phyloP scores from a whole-genome alignment of 2,797 vertebrate species.

The Xiphophorus birchmanni region DNA sequence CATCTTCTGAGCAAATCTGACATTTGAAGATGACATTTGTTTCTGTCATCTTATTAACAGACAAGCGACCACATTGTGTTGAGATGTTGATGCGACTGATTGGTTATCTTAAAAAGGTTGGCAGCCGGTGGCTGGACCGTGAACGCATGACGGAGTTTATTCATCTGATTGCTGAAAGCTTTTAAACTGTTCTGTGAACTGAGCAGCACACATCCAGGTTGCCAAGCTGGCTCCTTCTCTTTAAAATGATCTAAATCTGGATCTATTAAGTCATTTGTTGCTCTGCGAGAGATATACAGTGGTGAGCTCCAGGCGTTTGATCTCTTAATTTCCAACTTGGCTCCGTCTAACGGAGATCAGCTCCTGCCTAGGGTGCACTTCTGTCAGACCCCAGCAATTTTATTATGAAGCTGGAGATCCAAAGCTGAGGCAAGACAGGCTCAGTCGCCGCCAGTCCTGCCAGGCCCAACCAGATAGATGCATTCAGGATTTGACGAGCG shows the following conservation, averaged over 20 bases:
- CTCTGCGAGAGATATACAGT: slow-evolving; percentile 68
- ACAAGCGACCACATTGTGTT: slow-evolving; percentile 64
- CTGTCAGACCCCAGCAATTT: slow-evolving; percentile 77
- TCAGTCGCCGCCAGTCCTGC: slow-evolving; percentile 34
- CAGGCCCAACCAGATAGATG: slow-evolving; percentile 53
- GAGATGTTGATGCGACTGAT: slow-evolving; percentile 67
- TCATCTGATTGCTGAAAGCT: slow-evolving; percentile 52
- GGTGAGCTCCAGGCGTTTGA: slow-evolving; percentile 76
- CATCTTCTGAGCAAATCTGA: slow-evolving; percentile 77
- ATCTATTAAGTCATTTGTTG: slow-evolving; percentile 79
- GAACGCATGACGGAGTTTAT: slow-evolving; percentile 45
- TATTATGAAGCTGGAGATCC: slow-evolving; percentile 69
- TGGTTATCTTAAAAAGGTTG: slow-evolving; percentile 73
- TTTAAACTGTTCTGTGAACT: slow-evolving; percentile 17
- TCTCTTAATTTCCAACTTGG: slow-evolving; percentile 82
- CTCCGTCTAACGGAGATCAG: slow-evolving; percentile 71
- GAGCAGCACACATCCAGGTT: slow-evolving; percentile 31
- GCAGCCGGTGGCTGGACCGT: slow-evolving; percentile 37
- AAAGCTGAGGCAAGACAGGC: slow-evolving; percentile 47
- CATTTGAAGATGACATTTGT: slow-evolving; percentile 82
- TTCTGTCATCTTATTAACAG: slow-evolving; percentile 71
- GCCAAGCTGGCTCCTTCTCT: slow-evolving; percentile 34
- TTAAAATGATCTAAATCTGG: slow-evolving; percentile 66
- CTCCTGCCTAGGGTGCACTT: slow-evolving; percentile 81
- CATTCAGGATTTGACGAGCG: slow-evolving; percentile 39